Percentiles rank a stretch among this genome's conserved stretches.
These are phyloP conservation scores for Punctoribates punctum DNA, from an alignment of 2,888 invertebrate species.

Conservation along the genomic window DNA sequence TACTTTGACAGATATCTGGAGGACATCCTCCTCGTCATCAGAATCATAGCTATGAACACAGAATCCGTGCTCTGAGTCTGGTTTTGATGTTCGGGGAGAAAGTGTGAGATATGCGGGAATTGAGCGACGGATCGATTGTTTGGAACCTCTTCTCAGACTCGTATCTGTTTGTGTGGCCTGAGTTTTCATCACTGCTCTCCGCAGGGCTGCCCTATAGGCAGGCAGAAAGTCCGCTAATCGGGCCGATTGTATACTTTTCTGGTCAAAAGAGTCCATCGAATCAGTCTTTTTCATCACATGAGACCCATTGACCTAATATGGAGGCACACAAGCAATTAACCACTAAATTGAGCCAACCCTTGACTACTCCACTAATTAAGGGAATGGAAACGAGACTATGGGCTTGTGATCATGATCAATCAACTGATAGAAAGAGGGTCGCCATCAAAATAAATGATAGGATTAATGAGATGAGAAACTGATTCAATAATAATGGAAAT, in stretches of 20 bases:
- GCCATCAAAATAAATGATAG: no score
- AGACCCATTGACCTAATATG: neutral
- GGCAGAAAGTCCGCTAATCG: neutral
- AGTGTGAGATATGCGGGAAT: conserved; percentile 60
- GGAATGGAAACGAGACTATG: no score
- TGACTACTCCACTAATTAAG: no score
- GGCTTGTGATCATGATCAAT: no score
- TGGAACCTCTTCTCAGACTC: conserved; percentile 62
- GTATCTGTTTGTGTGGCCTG: conserved; percentile 88
- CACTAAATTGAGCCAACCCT: no score
- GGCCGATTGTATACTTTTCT: neutral
- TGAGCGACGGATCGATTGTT: conserved; percentile 56
- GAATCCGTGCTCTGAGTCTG: neutral
- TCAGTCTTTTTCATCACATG: conserved; percentile 21
- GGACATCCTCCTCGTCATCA: conserved; percentile 19
- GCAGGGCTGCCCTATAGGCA: conserved; percentile 1
- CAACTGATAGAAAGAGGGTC: no score
- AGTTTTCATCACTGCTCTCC: conserved; percentile 66
- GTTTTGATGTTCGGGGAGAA: conserved; percentile 45
- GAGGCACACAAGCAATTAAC: neutral
- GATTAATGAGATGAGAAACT: no score
- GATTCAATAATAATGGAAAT: no score
- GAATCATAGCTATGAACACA: neutral
- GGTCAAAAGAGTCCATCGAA: conserved; percentile 26
- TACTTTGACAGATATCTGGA: conserved; percentile 29